phyloP scores from a whole-genome alignment of 2,888 invertebrate species.

The Parascotia fuliginaria region DNA sequence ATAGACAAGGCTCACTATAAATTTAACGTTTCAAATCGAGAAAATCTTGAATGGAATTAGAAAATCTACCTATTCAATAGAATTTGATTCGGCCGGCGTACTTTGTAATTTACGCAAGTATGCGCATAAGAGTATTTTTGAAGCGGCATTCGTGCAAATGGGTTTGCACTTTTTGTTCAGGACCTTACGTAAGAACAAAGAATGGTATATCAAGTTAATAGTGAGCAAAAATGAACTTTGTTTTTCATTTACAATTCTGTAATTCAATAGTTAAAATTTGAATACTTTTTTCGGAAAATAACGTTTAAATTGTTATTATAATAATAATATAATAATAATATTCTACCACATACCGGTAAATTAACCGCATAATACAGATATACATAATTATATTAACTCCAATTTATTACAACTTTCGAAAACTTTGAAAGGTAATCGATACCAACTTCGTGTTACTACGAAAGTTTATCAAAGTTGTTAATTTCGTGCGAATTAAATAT shows the following conservation, averaged over 20 bases:
- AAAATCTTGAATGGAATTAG: not conserved
- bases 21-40: not conserved
- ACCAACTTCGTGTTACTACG: conserved; percentile 4
- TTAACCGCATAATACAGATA: not conserved
- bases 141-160: no score
- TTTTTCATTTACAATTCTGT: no score
- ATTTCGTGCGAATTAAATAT: conserved; percentile 14
- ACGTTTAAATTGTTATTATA: no score
- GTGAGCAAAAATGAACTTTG: no score
- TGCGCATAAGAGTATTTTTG: not conserved
- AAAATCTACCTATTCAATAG: not conserved
- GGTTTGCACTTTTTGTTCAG: no score
- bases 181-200: no score
- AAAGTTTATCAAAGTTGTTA: conserved; percentile 6
- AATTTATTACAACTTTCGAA: conserved; percentile 22
- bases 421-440: conserved; percentile 23
- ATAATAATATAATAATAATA: no score
- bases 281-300: no score
- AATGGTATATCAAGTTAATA: no score
- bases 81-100: not conserved
- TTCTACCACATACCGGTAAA: no score
- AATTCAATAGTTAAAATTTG: no score
- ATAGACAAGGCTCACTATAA: conserved; percentile 2
- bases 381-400: conserved; percentile 9
- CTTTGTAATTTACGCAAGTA: conserved; percentile 3